Conservation (phyloP, 1,140 invertebrate genomes). For the Choristoneura fumiferana region DNA sequence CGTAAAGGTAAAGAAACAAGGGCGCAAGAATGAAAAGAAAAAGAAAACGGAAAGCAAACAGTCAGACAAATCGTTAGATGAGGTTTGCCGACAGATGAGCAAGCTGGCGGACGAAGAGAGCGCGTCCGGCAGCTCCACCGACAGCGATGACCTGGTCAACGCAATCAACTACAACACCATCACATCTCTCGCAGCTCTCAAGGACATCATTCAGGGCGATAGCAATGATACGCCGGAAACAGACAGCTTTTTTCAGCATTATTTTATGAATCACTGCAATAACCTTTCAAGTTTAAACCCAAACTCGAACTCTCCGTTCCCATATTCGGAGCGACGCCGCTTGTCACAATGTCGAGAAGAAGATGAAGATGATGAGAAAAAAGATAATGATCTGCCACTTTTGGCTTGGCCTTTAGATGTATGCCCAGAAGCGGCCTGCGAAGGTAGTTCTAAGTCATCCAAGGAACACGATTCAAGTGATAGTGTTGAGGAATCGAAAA, state of each 20-base stretch:
- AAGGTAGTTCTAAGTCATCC: constrained; percentile 17
- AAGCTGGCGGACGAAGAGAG: constrained; percentile 39
- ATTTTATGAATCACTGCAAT: constrained; percentile 86
- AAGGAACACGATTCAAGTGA: constrained; percentile 21
- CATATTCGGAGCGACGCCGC: constrained; percentile 82
- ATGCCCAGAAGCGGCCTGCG: constrained; percentile 35
- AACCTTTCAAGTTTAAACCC: constrained; percentile 80
- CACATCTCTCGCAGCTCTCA: constrained; percentile 82
- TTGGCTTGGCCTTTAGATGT: constrained; percentile 28
- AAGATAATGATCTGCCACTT: constrained; percentile 41
- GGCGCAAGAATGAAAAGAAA: constrained; percentile 60
- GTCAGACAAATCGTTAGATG: constrained; percentile 31
- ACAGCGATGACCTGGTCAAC: constrained; percentile 81
- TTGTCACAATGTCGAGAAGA: constrained; percentile 90
- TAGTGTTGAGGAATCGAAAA: constrained; percentile 17
- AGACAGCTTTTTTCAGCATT: constrained; percentile 85
- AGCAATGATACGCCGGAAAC: constrained; percentile 81
- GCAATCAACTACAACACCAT: constrained; percentile 85
- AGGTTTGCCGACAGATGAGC: constrained; percentile 41
- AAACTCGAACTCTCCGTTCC: constrained; percentile 76
- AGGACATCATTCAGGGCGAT: constrained; percentile 82
- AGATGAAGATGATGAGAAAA: constrained; percentile 85
- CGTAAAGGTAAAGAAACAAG: constrained; percentile 45
- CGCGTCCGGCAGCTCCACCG: constrained; percentile 79
- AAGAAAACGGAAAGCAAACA: constrained; percentile 51